Evolutionary conservation across 2,797 vertebrate genomes (phyloP).

Genomic region (Tenualosa thibaudeaui): DNA sequence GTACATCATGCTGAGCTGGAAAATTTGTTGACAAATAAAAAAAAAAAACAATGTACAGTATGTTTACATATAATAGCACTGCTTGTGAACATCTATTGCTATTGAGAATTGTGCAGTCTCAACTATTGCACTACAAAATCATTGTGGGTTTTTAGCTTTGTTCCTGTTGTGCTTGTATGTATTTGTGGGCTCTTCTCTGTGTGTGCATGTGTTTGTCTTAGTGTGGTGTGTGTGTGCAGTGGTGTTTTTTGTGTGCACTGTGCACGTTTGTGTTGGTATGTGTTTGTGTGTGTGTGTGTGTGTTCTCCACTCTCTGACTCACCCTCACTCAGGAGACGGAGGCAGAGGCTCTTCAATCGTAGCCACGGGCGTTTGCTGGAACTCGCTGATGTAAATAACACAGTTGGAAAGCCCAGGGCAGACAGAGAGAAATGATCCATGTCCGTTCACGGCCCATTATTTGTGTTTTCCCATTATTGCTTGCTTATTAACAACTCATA

Average conservation of each 20-base stretch:
- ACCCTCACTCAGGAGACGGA: neutral
- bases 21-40: neutral
- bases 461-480: constrained; percentile 21
- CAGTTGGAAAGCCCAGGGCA: neutral
- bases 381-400: neutral
- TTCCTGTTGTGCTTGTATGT: neutral
- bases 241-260: neutral
- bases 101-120: neutral
- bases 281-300: neutral
- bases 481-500: constrained; percentile 23
- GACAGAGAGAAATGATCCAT: constrained; percentile 20
- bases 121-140: neutral
- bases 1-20: neutral
- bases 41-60: neutral
- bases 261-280: neutral
- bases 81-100: neutral
- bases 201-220: neutral
- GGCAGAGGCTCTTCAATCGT: constrained; percentile 9
- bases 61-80: neutral
- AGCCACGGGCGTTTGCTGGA: constrained; percentile 5
- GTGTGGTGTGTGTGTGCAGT: neutral
- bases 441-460: constrained; percentile 16
- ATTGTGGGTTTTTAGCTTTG: neutral
- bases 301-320: constrained; percentile 11
- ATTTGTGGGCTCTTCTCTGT: neutral